Evolutionary conservation across 2,113 vertebrate species (phyloP).

Genomic region (Bagarius yarrelli): DNA sequence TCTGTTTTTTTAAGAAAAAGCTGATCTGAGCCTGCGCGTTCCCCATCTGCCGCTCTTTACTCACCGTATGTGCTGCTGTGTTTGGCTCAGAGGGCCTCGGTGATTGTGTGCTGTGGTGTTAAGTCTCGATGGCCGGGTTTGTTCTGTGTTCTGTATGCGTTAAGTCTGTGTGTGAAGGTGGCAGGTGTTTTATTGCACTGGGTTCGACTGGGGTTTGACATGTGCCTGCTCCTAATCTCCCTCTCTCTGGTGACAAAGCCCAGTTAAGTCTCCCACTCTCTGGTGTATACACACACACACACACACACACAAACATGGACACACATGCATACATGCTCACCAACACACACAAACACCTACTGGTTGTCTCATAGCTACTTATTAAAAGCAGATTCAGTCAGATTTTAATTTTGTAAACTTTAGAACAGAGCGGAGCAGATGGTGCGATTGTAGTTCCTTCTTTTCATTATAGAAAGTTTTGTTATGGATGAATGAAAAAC

Average conservation of each 20-base stretch:
- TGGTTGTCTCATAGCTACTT: not conserved
- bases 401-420: slow-evolving; percentile 5
- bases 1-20: not conserved
- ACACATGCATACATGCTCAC: not conserved
- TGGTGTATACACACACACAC: slow-evolving; percentile 6
- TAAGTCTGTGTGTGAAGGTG: slow-evolving; percentile 45
- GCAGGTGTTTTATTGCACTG: slow-evolving; percentile 72
- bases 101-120: slow-evolving; percentile 37
- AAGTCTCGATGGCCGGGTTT: slow-evolving; percentile 21
- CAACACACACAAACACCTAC: not conserved
- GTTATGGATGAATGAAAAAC: too few relatives aligned
- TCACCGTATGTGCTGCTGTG: slow-evolving; percentile 12
- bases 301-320: slow-evolving; percentile 7
- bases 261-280: slow-evolving; percentile 60
- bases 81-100: slow-evolving; percentile 21
- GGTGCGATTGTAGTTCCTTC: not conserved
- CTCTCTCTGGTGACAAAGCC: slow-evolving; percentile 70
- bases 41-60: not conserved
- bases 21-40: not conserved
- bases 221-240: slow-evolving; percentile 70
- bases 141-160: slow-evolving; percentile 39
- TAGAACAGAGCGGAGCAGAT: not conserved
- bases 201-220: slow-evolving; percentile 63
- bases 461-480: too few relatives aligned
- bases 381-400: not conserved